Evolutionary conservation across 2,797 vertebrate species (phyloP), one percentile per base, ranked within the genome.

Genomic region (Oryzias sinensis): DNA sequence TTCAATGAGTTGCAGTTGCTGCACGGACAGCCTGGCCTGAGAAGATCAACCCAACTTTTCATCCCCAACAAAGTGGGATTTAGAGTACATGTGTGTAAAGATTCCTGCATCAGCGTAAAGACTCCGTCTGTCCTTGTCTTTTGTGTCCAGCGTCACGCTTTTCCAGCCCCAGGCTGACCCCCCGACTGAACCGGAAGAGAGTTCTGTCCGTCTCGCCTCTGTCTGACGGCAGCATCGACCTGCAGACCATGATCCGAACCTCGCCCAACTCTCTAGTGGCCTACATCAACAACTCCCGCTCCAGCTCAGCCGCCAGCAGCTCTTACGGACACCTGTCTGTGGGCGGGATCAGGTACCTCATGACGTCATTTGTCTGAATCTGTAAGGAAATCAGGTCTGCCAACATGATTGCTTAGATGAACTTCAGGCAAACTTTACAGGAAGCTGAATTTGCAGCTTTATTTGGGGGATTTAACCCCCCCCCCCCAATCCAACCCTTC

Each of bases 201-300:
- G 96, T 96, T 0, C 81, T 99, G 72, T 99, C 97, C 57, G 97
- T 99, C 84, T 98, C 97, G 0, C 96, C 97, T 0, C 91, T 97
- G 62, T 99, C 97, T 0, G 97, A 99, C 0, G 95, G 96, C 90
- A 98, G 96, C 91, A 97, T 99, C 6, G 97, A 99, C 89, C 92
- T 99, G 52, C 97, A 99, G 90, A 97, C 96, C 3, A 99, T 99
- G 97, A 99, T 99, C 88, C 94, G 97, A 62, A 98, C 97, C 43
- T 99, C 97, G 0, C 97, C 97, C 66, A 99, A 96, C 89, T 99
- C 97, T 0, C 90, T 99, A 24, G 97, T 99, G 74, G 97, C 97
- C 0, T 99, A 98, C 80, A 98, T 99, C 90, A 98, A 98, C 91
- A 98, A 97, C 81, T 98, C 97, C 0, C 92, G 97, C 24, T 96